Conservation (phyloP, 2,888 invertebrate species). For the Chloromyia formosa region DNA sequence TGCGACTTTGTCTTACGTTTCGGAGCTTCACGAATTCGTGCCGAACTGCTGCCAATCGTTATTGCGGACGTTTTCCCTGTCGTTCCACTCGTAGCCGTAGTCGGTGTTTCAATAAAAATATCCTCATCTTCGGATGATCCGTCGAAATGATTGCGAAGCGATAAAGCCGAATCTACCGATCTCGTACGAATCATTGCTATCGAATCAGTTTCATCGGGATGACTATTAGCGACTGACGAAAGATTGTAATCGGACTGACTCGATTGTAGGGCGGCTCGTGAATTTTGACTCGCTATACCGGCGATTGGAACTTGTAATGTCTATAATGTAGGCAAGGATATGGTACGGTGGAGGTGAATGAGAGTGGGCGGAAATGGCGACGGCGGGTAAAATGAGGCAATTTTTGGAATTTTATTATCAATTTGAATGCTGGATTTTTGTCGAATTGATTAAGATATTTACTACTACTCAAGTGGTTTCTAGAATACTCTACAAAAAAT, state of each 20-base stretch:
- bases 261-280: slow-evolving; percentile 50
- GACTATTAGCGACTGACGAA: slow-evolving; percentile 45
- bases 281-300: slow-evolving; percentile 27
- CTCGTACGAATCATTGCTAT: slow-evolving; percentile 29
- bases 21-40: slow-evolving; percentile 59
- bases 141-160: slow-evolving; percentile 38
- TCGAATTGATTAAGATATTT: background rate
- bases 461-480: no score
- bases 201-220: slow-evolving; percentile 46
- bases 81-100: slow-evolving; percentile 16
- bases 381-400: background rate
- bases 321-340: slow-evolving; percentile 1
- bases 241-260: slow-evolving; percentile 60
- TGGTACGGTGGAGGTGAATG: background rate
- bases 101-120: slow-evolving; percentile 24
- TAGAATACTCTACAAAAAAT: no score
- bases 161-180: slow-evolving; percentile 39
- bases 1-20: slow-evolving; percentile 54
- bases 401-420: slow-evolving; percentile 1
- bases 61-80: background rate
- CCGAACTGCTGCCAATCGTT: slow-evolving; percentile 58
- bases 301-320: slow-evolving; percentile 36
- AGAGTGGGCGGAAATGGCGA: background rate
- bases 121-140: slow-evolving; percentile 46
- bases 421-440: background rate